These are phyloP conservation scores for Pedetes capensis DNA, from an alignment of 2,113 vertebrate species.

Conservation along the genomic window DNA sequence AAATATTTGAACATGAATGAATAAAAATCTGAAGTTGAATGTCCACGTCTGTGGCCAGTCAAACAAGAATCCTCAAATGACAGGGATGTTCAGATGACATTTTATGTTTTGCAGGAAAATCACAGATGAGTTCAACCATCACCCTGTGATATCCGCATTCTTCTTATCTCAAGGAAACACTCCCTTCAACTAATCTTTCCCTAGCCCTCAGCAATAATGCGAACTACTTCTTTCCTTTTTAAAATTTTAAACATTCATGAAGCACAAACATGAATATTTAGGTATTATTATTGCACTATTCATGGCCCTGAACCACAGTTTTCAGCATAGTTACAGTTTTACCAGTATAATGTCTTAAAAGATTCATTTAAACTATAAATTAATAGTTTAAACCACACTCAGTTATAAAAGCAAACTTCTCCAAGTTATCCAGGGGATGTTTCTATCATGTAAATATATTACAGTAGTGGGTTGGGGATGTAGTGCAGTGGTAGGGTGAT, in stretches of 20 bases:
- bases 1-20: neutral
- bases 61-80: neutral
- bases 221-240: neutral
- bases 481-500: no score
- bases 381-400: neutral
- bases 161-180: neutral
- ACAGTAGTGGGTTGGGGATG: no score
- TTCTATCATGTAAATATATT: conserved; percentile 10
- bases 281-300: neutral
- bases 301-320: neutral
- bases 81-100: neutral
- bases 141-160: neutral
- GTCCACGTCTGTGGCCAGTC: neutral
- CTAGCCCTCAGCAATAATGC: neutral
- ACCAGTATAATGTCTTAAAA: neutral
- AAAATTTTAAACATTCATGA: neutral
- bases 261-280: neutral
- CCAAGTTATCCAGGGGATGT: neutral
- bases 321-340: neutral
- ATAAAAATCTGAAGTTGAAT: neutral
- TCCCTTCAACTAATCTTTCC: neutral
- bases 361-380: neutral
- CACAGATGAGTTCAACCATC: neutral
- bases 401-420: neutral
- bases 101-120: conserved; percentile 23